A percentile compares a stretch with the other conserved stretches of the same genome.
phyloP scores from a whole-genome alignment of 2,797 vertebrate genomes.

The Gallinago solitaria region DNA sequence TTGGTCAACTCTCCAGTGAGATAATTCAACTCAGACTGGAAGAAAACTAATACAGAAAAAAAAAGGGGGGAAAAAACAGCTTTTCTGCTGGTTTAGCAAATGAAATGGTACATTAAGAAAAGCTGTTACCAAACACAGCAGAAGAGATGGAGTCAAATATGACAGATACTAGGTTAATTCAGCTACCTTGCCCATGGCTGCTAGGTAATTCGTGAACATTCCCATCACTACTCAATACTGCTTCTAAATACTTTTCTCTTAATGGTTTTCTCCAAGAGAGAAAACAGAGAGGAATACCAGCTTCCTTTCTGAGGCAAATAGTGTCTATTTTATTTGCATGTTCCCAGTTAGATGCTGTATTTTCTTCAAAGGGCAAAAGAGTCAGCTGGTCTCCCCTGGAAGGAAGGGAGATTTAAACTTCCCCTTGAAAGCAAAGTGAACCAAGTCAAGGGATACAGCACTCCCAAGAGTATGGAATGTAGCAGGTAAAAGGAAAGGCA shows the following conservation, averaged over 20 bases:
- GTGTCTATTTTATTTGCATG: not conserved
- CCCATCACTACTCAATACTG: not conserved
- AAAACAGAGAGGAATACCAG: not conserved
- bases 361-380: not conserved
- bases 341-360: not conserved
- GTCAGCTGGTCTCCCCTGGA: not conserved
- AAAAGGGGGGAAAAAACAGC: not conserved
- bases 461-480: not conserved
- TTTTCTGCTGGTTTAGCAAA: not conserved
- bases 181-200: not conserved
- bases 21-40: not conserved
- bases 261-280: not conserved
- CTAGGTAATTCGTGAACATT: not conserved
- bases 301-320: not conserved
- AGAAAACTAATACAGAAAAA: not conserved
- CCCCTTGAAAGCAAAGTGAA: not conserved
- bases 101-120: not conserved
- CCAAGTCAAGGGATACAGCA: not conserved
- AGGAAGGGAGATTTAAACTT: not conserved
- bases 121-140: not conserved
- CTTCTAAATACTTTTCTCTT: not conserved
- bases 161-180: not conserved
- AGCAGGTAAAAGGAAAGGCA: not conserved
- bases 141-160: not conserved
- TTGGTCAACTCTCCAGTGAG: not conserved